Percentiles rank a stretch among this genome's conserved stretches.
phyloP scores from a whole-genome alignment of 1,140 invertebrate species.

The Ridgeia piscesae region DNA sequence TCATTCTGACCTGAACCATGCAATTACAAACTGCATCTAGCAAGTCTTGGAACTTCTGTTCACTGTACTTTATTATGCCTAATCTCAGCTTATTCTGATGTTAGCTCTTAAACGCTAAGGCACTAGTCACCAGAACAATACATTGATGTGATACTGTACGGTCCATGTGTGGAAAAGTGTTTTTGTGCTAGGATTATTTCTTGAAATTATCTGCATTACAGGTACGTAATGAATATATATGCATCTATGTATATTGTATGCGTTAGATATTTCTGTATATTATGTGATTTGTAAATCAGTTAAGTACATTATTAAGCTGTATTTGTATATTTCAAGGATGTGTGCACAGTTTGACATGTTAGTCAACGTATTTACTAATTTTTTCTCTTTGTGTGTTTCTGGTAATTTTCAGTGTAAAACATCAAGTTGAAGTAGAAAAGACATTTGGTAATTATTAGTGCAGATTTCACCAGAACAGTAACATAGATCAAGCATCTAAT shows the following conservation, averaged over 20 bases:
- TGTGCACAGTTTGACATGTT: not conserved
- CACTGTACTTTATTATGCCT: not conserved
- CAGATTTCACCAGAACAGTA: not conserved
- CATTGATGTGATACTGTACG: not conserved
- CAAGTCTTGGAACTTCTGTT: not conserved
- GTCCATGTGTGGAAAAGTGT: not conserved
- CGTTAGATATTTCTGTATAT: not conserved
- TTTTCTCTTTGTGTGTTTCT: not conserved
- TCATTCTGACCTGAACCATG: not conserved
- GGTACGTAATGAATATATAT: not conserved
- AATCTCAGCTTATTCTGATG: not conserved
- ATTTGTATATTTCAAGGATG: not conserved
- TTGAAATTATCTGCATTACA: not conserved
- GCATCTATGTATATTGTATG: not conserved
- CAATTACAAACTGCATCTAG: too few species aligned
- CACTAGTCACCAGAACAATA: not conserved
- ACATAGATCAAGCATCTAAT: not conserved
- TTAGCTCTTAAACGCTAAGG: not conserved
- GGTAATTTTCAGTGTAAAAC: not conserved
- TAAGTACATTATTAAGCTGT: not conserved
- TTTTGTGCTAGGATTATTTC: not conserved
- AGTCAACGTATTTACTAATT: not conserved
- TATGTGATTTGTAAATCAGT: conserved; percentile 1
- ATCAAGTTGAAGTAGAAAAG: not conserved
- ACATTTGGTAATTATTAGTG: not conserved